Base-by-base conservation (phyloP, 2,113 vertebrate genomes). In the Syngnathus floridae region DNA sequence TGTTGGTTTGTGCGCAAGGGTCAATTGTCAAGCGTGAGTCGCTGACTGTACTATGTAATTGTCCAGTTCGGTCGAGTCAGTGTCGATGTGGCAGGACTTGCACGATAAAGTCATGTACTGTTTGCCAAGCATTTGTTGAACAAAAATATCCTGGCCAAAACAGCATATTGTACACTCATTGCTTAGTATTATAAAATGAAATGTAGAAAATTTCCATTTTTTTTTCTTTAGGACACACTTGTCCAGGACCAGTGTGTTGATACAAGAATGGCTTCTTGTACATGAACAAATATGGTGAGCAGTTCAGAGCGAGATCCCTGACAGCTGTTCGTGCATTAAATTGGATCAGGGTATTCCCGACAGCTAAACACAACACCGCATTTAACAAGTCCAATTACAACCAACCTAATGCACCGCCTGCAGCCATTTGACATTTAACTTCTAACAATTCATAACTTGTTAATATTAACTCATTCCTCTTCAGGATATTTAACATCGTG, bases 311-410 rank as follows among this genome's bases (percentile, higher is more conserved):
- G 62, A 87, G 81, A 91, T 87, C 85, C 80, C 73, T 58, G 80
- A 83, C 90, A 91, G 88, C 87, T 91, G 90, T 83, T 83, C 73
- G 77, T 70, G 84, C 76, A 84, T 87, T 89, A 88, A 65, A 74
- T 67, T 62, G 86, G 86, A 90, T 91, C 79, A 89, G 71, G 45
- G 64, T 77, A 84, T 87, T 86, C 83, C 84, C 84, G 51, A 77
- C 69, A 59, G 69, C 4, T 54, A 72, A 78, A 60, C 77, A 84
- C 71, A 75, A 74, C 36, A 14, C 65, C 7, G 45, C 69, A 73
- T 86, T 75, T 54, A 80, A 82, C 78, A 74, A 84, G 79, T 72
- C 74, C 55, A 63, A 80, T 80, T 83, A 78, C 73, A 77, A 45
- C 31, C n/a, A 63, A 21, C 59, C 51, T 74, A 64, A 71, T 64